Conservation (phyloP, 1,140 invertebrate genomes). For the Plodia interpunctella region DNA sequence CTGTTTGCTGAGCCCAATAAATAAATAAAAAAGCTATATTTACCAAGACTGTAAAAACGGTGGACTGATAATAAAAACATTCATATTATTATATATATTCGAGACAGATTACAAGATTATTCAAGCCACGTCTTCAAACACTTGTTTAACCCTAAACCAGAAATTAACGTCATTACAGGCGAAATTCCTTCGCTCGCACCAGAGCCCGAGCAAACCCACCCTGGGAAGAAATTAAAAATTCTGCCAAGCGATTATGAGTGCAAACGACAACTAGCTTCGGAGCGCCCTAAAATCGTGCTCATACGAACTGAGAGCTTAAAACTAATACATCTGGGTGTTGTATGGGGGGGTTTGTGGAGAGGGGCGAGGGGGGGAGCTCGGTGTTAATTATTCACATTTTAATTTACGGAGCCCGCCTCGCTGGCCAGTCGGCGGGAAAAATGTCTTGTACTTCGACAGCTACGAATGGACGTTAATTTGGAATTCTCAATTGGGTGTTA, state of each 20-base stretch:
- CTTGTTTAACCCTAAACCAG: conserved; percentile 5
- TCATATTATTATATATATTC: no score
- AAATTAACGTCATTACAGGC: conserved; percentile 7
- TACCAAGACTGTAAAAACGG: no score
- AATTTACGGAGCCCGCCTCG: conserved; percentile 62
- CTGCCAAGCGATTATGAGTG: conserved; percentile 37
- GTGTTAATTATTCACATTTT: conserved; percentile 73
- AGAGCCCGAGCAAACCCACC: not conserved
- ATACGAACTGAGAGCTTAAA: conserved; percentile 65
- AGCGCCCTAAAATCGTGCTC: conserved; percentile 52
- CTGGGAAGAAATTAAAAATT: conserved; percentile 30
- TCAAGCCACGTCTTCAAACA: conserved; percentile 5
- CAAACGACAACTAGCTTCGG: conserved; percentile 48
- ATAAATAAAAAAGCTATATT: no score
- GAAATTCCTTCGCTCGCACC: conserved; percentile 7
- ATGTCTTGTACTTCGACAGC: conserved; percentile 69
- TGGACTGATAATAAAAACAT: no score
- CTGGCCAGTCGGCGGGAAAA: conserved; percentile 54
- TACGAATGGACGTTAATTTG: conserved; percentile 21
- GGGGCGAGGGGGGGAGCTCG: conserved; percentile 27
- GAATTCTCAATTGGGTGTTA: not conserved
- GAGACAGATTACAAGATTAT: conserved; percentile 4
- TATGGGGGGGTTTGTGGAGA: conserved; percentile 23
- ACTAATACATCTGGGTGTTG: conserved; percentile 68
- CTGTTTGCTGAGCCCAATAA: no score